Evolutionary conservation across 2,113 vertebrate genomes (phyloP).

Genomic region (Halichoeres trimaculatus): DNA sequence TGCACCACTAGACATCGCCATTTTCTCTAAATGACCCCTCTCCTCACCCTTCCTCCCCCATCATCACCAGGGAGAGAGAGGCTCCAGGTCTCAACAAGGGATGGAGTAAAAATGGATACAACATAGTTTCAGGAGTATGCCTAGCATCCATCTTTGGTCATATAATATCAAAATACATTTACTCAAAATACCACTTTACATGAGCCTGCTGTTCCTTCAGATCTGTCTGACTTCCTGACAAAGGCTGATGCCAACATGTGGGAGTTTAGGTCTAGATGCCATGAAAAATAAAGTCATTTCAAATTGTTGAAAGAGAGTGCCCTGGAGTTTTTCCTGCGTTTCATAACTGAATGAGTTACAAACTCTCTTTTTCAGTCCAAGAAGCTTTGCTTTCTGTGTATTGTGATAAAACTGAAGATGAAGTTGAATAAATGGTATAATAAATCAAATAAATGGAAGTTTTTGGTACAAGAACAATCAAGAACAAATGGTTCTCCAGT

Average conservation of each 20-base stretch:
- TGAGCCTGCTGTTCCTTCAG: background rate
- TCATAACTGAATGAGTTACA: background rate
- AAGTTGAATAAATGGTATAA: no score
- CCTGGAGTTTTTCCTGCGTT: background rate
- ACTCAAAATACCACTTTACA: no score
- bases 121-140: background rate
- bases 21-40: constrained; percentile 69
- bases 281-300: background rate
- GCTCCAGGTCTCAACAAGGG: constrained; percentile 4
- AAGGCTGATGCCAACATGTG: background rate
- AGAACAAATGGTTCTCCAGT: no score
- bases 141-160: background rate
- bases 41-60: background rate
- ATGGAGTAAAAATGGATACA: background rate
- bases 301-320: background rate
- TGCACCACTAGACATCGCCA: constrained; percentile 57
- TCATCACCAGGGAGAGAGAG: constrained; percentile 39
- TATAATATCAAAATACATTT: background rate
- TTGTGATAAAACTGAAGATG: no score
- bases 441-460: no score
- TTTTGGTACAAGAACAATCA: no score
- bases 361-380: no score
- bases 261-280: background rate
- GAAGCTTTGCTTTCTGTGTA: no score
- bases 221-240: background rate